Percentiles rank a stretch among this genome's conserved stretches.
phyloP scores from a whole-genome alignment of 2,113 vertebrate species.

The Lamprologus speciosus region DNA sequence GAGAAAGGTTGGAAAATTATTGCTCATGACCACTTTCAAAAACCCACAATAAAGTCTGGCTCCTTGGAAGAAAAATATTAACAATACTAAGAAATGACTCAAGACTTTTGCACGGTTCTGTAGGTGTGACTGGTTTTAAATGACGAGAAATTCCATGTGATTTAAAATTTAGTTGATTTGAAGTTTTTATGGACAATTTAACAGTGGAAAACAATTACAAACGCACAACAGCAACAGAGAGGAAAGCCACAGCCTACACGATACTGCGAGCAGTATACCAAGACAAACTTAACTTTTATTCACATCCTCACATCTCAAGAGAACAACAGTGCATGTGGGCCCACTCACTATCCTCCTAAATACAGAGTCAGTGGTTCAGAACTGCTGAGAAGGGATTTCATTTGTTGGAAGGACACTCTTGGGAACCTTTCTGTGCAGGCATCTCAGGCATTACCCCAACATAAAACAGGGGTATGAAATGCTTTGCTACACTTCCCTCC shows the following conservation, averaged over 20 bases:
- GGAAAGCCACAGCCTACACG: background rate
- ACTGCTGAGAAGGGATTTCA: constrained; percentile 54
- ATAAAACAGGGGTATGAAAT: constrained; percentile 47
- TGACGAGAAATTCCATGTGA: background rate
- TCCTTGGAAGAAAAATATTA: background rate
- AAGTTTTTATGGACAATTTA: background rate
- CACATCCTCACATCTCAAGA: constrained; percentile 1
- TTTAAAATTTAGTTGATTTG: background rate
- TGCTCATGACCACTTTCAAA: background rate
- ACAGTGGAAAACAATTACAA: background rate
- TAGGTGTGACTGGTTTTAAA: background rate
- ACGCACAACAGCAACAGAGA: background rate
- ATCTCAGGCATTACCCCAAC: constrained; percentile 21
- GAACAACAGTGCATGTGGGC: background rate
- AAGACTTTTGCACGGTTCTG: background rate
- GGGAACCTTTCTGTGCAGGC: constrained; percentile 32
- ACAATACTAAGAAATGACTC: background rate
- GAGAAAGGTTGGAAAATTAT: background rate
- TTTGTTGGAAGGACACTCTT: constrained; percentile 44
- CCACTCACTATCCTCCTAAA: constrained; percentile 24
- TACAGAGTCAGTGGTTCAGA: constrained; percentile 46
- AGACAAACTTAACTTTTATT: background rate
- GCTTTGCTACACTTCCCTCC: constrained; percentile 9
- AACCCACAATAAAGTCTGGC: background rate
- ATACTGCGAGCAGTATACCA: background rate